phyloP scores from a whole-genome alignment of 1,140 invertebrate genomes.

The Mamestra configurata region DNA sequence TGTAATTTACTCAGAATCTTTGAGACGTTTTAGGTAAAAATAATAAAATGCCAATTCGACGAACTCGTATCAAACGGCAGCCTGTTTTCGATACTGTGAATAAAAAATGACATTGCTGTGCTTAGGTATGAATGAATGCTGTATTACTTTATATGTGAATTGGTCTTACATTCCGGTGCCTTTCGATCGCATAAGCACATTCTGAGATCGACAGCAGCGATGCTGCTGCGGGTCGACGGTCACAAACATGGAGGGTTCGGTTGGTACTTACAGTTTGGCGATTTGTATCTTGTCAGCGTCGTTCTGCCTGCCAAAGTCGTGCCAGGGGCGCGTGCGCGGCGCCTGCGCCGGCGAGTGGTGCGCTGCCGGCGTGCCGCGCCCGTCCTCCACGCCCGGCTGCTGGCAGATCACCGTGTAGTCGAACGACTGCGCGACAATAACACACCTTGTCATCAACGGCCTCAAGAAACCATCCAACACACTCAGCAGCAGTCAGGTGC shows the following conservation, averaged over 20 bases:
- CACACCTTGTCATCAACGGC: conserved; percentile 17
- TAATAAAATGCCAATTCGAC: conserved; percentile 37
- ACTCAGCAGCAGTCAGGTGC: not conserved
- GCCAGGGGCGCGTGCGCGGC: conserved; percentile 94
- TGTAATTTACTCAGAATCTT: conserved; percentile 24
- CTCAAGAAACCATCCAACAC: not conserved
- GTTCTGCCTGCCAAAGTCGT: conserved; percentile 97
- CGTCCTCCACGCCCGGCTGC: conserved; percentile 89
- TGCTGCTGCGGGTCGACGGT: not conserved
- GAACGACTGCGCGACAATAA: conserved; percentile 91
- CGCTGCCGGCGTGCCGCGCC: conserved; percentile 89
- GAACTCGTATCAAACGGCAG: conserved; percentile 26
- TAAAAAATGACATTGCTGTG: conserved; percentile 35
- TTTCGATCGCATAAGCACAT: not conserved
- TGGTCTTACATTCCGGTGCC: conserved; percentile 25
- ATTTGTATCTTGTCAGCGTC: conserved; percentile 99
- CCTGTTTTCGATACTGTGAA: conserved; percentile 22
- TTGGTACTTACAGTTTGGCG: conserved; percentile 97
- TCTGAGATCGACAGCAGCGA: conserved; percentile 2
- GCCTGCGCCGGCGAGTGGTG: conserved; percentile 90
- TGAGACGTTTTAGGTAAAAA: conserved; percentile 7
- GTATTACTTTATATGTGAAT: conserved; percentile 40
- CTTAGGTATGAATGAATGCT: conserved; percentile 41
- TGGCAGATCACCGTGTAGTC: conserved; percentile 96
- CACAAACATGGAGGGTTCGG: not conserved